phyloP scores from a whole-genome alignment of 92 coral and sea anemone species.

The Plumapathes pennacea region DNA sequence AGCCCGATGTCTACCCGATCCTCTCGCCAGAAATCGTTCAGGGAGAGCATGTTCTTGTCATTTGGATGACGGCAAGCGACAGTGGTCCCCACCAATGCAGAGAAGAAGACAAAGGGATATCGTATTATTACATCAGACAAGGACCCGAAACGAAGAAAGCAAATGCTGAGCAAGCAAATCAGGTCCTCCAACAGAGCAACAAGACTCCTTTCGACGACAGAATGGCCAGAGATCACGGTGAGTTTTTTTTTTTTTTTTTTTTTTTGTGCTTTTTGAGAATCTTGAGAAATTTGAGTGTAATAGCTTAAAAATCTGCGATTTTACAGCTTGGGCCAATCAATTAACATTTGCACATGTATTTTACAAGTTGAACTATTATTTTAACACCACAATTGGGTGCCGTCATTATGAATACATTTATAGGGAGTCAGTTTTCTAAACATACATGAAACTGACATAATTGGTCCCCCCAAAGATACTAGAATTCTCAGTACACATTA shows the following conservation, averaged over 20 bases:
- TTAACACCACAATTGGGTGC: no score
- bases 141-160: conserved; percentile 58
- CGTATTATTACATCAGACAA: conserved; percentile 47
- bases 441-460: no score
- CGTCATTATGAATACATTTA: no score
- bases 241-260: background rate
- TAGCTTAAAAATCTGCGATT: no score
- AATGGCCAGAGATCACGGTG: conserved; percentile 41
- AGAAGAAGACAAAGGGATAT: conserved; percentile 50
- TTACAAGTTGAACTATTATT: no score
- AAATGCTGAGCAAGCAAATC: conserved; percentile 10
- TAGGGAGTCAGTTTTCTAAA: no score
- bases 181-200: conserved; percentile 12
- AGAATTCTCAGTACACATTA: no score
- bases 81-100: conserved; percentile 56
- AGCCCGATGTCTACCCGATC: conserved; percentile 51
- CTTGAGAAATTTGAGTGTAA: no score
- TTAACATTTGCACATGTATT: no score
- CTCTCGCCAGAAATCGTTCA: conserved; percentile 57
- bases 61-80: conserved; percentile 70
- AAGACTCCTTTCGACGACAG: conserved; percentile 77
- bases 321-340: no score
- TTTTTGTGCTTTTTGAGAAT: no score
- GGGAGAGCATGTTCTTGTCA: conserved; percentile 45
- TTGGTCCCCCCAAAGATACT: no score